Percentiles rank a stretch among this genome's conserved stretches.
Conservation (phyloP, 92 coral and sea anemone genomes). For the Phenganax marumi region DNA sequence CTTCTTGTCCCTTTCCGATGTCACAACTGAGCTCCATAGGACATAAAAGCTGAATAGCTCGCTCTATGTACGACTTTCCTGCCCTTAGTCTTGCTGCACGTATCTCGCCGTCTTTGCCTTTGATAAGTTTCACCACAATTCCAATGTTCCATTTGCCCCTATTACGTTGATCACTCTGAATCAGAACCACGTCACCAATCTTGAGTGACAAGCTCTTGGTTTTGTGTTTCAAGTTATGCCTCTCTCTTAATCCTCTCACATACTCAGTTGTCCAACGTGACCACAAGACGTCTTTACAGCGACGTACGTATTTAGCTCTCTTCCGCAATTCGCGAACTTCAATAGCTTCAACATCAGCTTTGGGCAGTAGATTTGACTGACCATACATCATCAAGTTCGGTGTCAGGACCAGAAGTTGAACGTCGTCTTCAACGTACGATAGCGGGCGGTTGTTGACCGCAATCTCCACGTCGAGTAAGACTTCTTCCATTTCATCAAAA, state of each 20-base stretch:
- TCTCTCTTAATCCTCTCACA: slow-evolving; percentile 8
- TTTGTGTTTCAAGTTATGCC: slow-evolving; percentile 7
- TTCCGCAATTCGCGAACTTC: background rate
- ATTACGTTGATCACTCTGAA: background rate
- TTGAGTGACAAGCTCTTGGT: background rate
- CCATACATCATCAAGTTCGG: too few relatives aligned
- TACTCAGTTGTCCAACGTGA: background rate
- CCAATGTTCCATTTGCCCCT: background rate
- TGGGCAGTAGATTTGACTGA: too few relatives aligned
- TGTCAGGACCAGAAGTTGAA: too few relatives aligned
- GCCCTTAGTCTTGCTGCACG: slow-evolving; percentile 48
- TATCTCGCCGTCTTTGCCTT: slow-evolving; percentile 50
- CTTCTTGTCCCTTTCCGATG: too few relatives aligned
- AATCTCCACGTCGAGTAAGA: too few relatives aligned
- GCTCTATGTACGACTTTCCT: slow-evolving; percentile 49
- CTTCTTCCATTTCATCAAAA: too few relatives aligned
- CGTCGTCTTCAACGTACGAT: too few relatives aligned
- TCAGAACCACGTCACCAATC: slow-evolving; percentile 8
- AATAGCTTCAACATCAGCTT: too few relatives aligned
- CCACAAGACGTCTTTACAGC: background rate
- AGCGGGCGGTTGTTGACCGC: too few relatives aligned
- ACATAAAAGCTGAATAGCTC: slow-evolving; percentile 43
- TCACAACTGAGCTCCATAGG: slow-evolving; percentile 6
- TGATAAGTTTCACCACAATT: slow-evolving; percentile 33
- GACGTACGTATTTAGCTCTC: background rate